Base-by-base conservation (phyloP, 2,113 vertebrate species). In the Reinhardtius hippoglossoides region DNA sequence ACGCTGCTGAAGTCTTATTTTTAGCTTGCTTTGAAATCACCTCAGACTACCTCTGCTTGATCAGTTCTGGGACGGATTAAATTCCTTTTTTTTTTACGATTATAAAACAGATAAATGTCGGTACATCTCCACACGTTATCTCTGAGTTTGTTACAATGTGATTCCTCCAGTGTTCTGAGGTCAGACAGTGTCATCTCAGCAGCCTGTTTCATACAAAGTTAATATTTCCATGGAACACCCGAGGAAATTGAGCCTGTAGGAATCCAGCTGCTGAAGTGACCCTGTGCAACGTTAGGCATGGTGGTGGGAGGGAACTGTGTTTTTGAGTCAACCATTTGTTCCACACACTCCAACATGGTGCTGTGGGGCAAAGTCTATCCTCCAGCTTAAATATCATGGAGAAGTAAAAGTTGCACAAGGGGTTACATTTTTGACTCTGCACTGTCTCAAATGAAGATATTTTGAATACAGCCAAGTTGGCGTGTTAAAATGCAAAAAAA, bases 251-350 rank as follows among this genome's bases (percentile, higher is more conserved):
- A 23, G 71, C 69, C 31, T 64, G 35, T 63, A 61, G 55, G 46
- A 78, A 74, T 64, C 27, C 1, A 54, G n/a, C 50, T 63, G 70
- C 64, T 61, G 20, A 27, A 52, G 18, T 80, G 80, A 83, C 66
- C 67, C 59, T 63, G 37, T 31, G n/a, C 24, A 31, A 1, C 56
- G 35, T 57, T 71, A 26, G 72, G 44, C 69, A 72, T 50, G 40
- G 62, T 37, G 52, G 83, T 83, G 81, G 72, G 65, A 87, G 84
- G 67, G 60, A 71, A 31, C 31, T 31, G 23, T 67, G 61, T 64
- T 78, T 78, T 67, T 46, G 48, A 82, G 82, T 84, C 55, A 86
- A 74, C 73, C 52, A 80, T 90, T 83, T 79, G 81, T 86, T 80
- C 71, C 68, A 67, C 71, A 75, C 23, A 27, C 50, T 85, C 61